Percentiles rank a stretch among this genome's conserved stretches.
Conservation (phyloP, 1,140 invertebrate genomes). For the Nephotettix cincticeps region DNA sequence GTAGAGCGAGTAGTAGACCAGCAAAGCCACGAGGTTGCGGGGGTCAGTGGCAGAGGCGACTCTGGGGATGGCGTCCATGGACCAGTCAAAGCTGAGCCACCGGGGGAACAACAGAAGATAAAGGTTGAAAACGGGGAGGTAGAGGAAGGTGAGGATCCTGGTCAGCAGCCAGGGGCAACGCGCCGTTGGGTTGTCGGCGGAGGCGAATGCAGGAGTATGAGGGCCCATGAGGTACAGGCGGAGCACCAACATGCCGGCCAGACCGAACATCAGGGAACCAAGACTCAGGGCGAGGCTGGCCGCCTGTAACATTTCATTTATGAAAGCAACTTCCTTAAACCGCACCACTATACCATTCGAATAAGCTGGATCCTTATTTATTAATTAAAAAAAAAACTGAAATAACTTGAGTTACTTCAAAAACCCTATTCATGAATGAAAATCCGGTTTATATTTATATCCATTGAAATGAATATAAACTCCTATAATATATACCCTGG, state of each 20-base stretch:
- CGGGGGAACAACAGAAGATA: conserved; percentile 78
- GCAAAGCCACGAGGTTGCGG: conserved; percentile 68
- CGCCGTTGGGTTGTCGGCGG: conserved; percentile 88
- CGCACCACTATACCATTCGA: no score
- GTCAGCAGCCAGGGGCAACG: conserved; percentile 68
- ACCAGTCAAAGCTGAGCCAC: conserved; percentile 91
- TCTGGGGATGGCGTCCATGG: conserved; percentile 88
- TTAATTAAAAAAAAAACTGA: no score
- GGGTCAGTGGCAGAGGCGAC: conserved; percentile 70
- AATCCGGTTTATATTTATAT: no score
- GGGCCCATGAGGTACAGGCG: conserved; percentile 63
- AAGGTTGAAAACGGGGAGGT: conserved; percentile 85
- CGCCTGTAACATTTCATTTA: no score
- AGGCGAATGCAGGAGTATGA: conserved; percentile 74
- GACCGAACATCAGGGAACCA: conserved; percentile 56
- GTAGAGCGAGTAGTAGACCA: conserved; percentile 60
- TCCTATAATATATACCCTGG: no score
- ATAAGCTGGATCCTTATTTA: no score
- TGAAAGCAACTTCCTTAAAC: no score
- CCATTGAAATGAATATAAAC: no score
- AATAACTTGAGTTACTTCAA: no score
- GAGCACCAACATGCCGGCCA: conserved; percentile 58
- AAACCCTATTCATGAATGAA: no score
- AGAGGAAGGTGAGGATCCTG: conserved; percentile 80
- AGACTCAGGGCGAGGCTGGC: conserved; percentile 54